A percentile compares a stretch with the other conserved stretches of the same genome.
Evolutionary conservation across 53 echinoderm and acorn worm genomes (phyloP).

Genomic region (Antedon mediterranea): DNA sequence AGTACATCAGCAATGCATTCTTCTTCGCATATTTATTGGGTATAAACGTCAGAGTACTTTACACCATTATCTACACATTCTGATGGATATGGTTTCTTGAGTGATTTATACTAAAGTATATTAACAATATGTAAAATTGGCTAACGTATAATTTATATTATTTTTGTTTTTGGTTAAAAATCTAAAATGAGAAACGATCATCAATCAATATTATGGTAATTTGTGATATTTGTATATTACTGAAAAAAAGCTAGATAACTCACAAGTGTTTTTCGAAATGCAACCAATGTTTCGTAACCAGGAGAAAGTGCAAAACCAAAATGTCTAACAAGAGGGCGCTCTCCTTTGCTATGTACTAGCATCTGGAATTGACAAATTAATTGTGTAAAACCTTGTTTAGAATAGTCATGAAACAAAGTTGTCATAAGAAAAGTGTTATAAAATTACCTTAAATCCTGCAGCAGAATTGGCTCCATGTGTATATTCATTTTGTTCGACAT

Average conservation of each 20-base stretch:
- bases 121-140: background rate
- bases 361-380: too few species aligned
- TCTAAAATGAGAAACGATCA: too few species aligned
- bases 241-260: too few species aligned
- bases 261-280: background rate
- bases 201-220: too few species aligned
- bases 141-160: too few species aligned
- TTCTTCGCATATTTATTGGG: background rate
- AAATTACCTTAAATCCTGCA: constrained; percentile 59
- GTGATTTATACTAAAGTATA: background rate
- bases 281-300: background rate
- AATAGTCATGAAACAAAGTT: too few species aligned
- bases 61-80: background rate
- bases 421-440: too few species aligned
- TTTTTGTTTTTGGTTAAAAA: too few species aligned
- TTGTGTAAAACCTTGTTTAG: too few species aligned
- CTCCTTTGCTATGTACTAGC: background rate
- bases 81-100: background rate
- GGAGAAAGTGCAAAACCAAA: background rate
- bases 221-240: too few species aligned
- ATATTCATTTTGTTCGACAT: constrained; percentile 49
- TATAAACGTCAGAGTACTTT: background rate
- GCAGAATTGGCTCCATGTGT: constrained; percentile 30
- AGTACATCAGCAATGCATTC: background rate
- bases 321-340: background rate